These are phyloP conservation scores for Chaetodon trifascialis DNA, from an alignment of 2,113 vertebrate species.

Conservation along the genomic window DNA sequence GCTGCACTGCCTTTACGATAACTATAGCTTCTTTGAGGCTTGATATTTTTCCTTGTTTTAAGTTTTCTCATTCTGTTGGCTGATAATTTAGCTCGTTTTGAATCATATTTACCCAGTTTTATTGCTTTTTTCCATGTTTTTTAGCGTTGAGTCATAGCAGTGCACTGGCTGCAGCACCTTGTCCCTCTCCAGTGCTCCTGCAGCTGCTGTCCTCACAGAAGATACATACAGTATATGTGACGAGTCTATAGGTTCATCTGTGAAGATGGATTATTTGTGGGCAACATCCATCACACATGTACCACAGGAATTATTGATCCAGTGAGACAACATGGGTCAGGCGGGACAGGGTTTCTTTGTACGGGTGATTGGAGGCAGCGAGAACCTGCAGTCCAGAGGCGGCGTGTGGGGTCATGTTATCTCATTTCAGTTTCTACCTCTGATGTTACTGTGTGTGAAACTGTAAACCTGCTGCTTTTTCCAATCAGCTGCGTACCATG, in stretches of 20 bases:
- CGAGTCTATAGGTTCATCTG: constrained; percentile 21
- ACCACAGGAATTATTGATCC: constrained; percentile 38
- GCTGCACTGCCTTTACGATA: too few species aligned
- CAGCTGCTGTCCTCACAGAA: constrained; percentile 1
- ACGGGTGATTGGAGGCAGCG: background rate
- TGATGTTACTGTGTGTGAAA: background rate
- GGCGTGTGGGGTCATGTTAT: background rate
- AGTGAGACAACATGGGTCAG: constrained; percentile 9
- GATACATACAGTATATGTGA: background rate
- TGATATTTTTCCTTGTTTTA: too few species aligned
- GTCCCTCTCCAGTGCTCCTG: background rate
- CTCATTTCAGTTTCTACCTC: background rate
- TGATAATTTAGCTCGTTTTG: too few species aligned
- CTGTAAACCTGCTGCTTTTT: too few species aligned
- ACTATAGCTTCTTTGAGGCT: too few species aligned
- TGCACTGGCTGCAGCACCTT: background rate
- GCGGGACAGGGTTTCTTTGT: background rate
- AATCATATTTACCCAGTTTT: too few species aligned
- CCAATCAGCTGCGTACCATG: background rate
- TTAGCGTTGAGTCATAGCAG: too few species aligned
- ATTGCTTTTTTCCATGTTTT: too few species aligned
- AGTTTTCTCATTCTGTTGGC: too few species aligned
- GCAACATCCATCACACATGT: constrained; percentile 33
- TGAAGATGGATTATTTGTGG: constrained; percentile 23
- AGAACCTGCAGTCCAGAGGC: background rate